Base-by-base conservation (phyloP, 2,797 vertebrate species). In the Rhinoraja longicauda region DNA sequence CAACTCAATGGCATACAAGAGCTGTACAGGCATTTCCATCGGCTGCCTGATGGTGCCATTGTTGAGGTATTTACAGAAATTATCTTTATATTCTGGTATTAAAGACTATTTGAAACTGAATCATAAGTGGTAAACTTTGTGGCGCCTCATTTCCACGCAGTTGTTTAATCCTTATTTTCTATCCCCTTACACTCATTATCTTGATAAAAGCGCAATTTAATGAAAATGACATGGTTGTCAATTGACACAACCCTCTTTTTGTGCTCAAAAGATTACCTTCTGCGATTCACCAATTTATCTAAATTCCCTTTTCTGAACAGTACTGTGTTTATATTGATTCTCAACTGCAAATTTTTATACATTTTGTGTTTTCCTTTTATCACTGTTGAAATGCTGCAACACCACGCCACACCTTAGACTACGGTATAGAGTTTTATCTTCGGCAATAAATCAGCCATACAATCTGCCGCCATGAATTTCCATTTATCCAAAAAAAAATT, bases 11-110 rank as follows among this genome's bases (percentile, higher is more conserved):
- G 98, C 78, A 95, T 95, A 93, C 97, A 95, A 91, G 96, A 97
- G 93, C 95, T 96, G 93, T 96, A 98, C 95, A 96, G 98, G 86
- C 98, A 96, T 94, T 99, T 99, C 95, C 96, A 98, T 57, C 95
- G 98, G 82, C 97, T 98, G 21, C 96, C 98, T 0, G 96, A 97
- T 93, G 99, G 98, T 4, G 96, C 97, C 73, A 97, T 99, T 90
- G 17, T 96, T 64, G 98, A 99, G 98, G 99, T 99, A 95, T 79
- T 94, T 92, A 92, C 73, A 73, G 39, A 72, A 75, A 75, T 53
- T 75, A 67, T 67, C 75, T 92, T 92, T 9, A 92, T 29, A 92
- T 36, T 13, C 70, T 92, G 24, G 53, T 93, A 45, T 93, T 64
- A 79, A 64, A 76, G 53, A 29, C 39, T 59, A 29, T 59, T 64